Base-by-base conservation (phyloP, 2,888 invertebrate species). In the Tillus elongatus region DNA sequence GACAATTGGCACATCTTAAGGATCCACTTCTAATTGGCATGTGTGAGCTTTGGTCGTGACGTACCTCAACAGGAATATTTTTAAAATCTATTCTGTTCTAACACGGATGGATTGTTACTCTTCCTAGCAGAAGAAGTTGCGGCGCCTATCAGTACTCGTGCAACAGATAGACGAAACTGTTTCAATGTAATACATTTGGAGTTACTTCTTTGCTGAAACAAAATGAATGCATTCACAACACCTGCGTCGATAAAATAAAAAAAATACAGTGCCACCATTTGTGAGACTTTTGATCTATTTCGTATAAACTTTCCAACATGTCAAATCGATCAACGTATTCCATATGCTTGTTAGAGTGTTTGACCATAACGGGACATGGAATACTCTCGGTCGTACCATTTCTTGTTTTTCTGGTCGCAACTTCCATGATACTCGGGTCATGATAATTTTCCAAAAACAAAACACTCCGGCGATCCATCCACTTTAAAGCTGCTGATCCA, bases 261-360 rank as follows among this genome's bases (percentile, higher is more conserved):
- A 31, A 52, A 46, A 54, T 43, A 44, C 52, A n/a, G n/a, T n/a
- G n/a, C n/a, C n/a, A 53, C 52, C 52, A 52, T 45, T 51, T 53
- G 33, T 40, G 44, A 33, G 43, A 43, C 37, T 52, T 52, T 30
- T 49, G 33, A 37, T 51, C 42, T 19, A 44, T 43, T 30, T 46
- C 47, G 41, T 54, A 53, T 13, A 37, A 36, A 24, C 40, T 36
- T 36, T 45, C 43, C 14, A 33, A 13, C 33, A 36, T 36, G 27
- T 36, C 36, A 3, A 33, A 29, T 33, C 14, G 33, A 35, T 40
- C 40, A n/a, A 37, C 40, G 24, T 33, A 36, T 16, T 26, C 29
- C 40, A 40, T 40, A 24, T 36, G 36, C 12, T 16, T 30, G 28
- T 39, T 36, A 13, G 29, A 36, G 26, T 36, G 31, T 31, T 36